These are phyloP conservation scores for Osmerus eperlanus DNA, from an alignment of 2,113 vertebrate genomes.

Conservation along the genomic window DNA sequence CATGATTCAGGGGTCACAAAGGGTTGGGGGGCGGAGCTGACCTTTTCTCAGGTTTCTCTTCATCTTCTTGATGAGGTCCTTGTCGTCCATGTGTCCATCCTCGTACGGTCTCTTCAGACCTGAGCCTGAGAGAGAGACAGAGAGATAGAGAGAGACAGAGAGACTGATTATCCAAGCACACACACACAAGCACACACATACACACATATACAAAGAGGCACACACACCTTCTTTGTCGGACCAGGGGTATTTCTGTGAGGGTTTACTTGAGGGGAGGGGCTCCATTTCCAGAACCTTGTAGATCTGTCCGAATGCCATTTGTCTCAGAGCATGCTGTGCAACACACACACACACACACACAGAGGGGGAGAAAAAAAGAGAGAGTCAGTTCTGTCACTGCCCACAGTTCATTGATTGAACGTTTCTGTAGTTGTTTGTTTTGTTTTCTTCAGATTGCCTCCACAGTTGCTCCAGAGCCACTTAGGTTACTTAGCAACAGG, in stretches of 20 bases:
- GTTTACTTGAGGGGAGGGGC: slow-evolving; percentile 94
- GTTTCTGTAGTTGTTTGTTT: slow-evolving; percentile 1
- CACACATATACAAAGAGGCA: neutral
- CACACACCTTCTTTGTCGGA: slow-evolving; percentile 91
- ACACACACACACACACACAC: slow-evolving; percentile 42
- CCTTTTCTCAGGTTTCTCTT: slow-evolving; percentile 97
- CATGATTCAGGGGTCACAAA: neutral
- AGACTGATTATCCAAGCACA: slow-evolving; percentile 2
- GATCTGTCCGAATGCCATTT: slow-evolving; percentile 97
- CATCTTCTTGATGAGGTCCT: slow-evolving; percentile 99
- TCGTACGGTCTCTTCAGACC: slow-evolving; percentile 95
- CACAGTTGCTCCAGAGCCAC: neutral
- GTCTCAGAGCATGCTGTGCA: slow-evolving; percentile 86
- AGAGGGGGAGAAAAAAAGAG: neutral
- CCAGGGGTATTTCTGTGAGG: slow-evolving; percentile 96
- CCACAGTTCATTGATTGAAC: neutral
- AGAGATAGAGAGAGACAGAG: no score
- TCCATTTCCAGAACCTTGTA: slow-evolving; percentile 99
- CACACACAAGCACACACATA: neutral
- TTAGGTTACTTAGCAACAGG: slow-evolving; percentile 2
- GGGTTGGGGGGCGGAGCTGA: slow-evolving; percentile 41
- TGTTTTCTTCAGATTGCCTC: neutral
- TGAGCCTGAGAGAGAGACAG: slow-evolving; percentile 58
- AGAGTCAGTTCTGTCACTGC: neutral
- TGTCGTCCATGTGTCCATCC: slow-evolving; percentile 89